Base-by-base conservation (phyloP, 1,140 invertebrate genomes). In the Trichoplusia ni region DNA sequence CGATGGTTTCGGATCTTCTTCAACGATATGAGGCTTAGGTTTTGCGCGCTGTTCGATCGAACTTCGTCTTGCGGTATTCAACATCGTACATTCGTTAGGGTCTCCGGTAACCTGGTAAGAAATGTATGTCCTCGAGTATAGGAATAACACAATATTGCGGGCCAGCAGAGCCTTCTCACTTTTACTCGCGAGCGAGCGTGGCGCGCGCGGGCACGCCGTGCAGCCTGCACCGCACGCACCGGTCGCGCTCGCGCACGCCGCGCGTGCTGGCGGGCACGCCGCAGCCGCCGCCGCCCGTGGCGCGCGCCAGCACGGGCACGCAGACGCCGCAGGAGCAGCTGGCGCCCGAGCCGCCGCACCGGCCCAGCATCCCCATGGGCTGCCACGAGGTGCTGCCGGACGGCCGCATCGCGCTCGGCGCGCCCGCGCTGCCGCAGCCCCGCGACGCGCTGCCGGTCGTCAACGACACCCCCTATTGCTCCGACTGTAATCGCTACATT, bases 401-500 rank as follows among this genome's bases (percentile, higher is more conserved):
- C 72, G 88, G 84, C 63, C 72, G 82, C 67, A 79, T 86, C 21
- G 79, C 80, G 54, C 82, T 84, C 46, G 85, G 82, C 53, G 80
- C 81, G 33, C 82, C 82, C 23, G 83, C 81, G 7, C 67, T 72
- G 9, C 64, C 89, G 27, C 81, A 70, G 44, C 76, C 77, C 58
- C 46, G 61, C 42, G 71, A 71, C 73, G 40, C 72, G 68, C 70
- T 79, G 72, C 76, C 87, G 75, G 71, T 86, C 81, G 70, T 81
- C 83, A 75, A 80, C 82, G 92, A 92, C 74, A 91, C 91, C 37
- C 93, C 94, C 44, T 91, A 92, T 84, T 96, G 95, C 92, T 92
- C 91, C 82, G 94, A 94, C 79, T 96, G 95, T 91, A 93, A 94
- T 90, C 92, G 93, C 78, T 92, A 93, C 82, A 95, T 96, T 85